Evolutionary conservation across 2,888 invertebrate genomes (phyloP), one percentile per base, ranked within the genome.

Genomic region (Drosophila multiciliata): DNA sequence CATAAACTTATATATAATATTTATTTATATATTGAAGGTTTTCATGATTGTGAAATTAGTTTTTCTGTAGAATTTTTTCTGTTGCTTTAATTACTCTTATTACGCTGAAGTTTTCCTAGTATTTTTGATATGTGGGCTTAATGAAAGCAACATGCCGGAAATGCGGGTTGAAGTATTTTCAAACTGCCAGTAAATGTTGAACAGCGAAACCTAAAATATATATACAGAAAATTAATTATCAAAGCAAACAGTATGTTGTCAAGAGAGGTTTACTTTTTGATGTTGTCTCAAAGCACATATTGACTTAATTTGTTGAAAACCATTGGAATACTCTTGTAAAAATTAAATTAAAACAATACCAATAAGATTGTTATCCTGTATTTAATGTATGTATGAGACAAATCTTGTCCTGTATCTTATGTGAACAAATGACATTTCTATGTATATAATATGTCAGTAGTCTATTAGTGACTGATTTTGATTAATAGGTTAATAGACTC

Each of bases 401-500:
- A 45, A 15, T 8, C 23, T 20, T 45, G 15, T 45, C 8, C 8
- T 8, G 8, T 15, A 45, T 15, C 1, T 45, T 33, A 42, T 33
- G 9, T 62, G 38, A 63, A 42, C 50, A 60, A 42, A 17, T 53
- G 32, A n/a, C 9, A 17, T 50, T 42, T 8, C 32, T 17, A 20
- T 65, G 33, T 33, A 23, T 29, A 48, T 23, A 2, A 23, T 23
- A 23, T 23, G 23, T 33, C 54, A 59, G 49, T 35, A 52, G 36
- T 66, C 66, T 61, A 66, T 80, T 59, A 77, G 29, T 49, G 65
- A 45, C 45, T 68, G 66, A 77, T 69, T 40, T 66, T 78, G 78
- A 78, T 78, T 76, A 80, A 78, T 78, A 66, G 66, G 49, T 78
- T 73, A 80, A 78, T 78, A 66, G 66, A 54, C 64, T 77, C n/a